Evolutionary conservation across 2,888 invertebrate genomes (phyloP), one percentile per base, ranked within the genome.

Genomic region (Scaptodrosophila latifasciaeformis): DNA sequence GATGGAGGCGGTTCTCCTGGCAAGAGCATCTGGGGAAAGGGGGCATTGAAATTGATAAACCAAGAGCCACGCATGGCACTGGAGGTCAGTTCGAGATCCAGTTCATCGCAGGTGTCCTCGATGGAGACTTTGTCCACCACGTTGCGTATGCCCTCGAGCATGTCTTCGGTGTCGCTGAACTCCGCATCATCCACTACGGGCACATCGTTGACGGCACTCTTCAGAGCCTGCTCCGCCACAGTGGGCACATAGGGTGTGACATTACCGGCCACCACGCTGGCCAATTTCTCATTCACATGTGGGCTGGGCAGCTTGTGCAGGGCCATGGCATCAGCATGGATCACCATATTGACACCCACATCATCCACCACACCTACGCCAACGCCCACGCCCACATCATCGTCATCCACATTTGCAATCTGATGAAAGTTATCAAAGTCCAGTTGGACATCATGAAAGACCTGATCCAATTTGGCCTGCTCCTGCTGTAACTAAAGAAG

Each of bases 131-230:
- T 89, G 71, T 90, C 90, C 65, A 93, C 93, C 10, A 93, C 91
- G 67, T 92, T 92, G 67, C 93, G 90, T 70, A 95, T 94, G 42
- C 94, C 94, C 76, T 92, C 94, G 90, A 95, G 92, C 85, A 95
- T 89, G 85, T 95, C 95, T 83, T 95, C 95, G 0, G 94, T 92
- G 74, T 94, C 95, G 66, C 93, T 94, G 83, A 95, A 95, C 84
- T 95, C 95, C 87, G 88, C 83, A 47, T 85, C 85, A 85, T 88
- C 80, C 1, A 62, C 67, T 1, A 70, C 67, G 17, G 70, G 40
- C 13, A 67, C 59, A 12, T 49, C 47, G 31, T 51, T 58, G 3
- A 60, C n/a, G 0, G 42, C 46, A 13, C 57, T 44, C 13, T 63
- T 53, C 37, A 70, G 47, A 17, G 56, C 65, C 21, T 63, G 59